Evolutionary conservation across 2,113 vertebrate species (phyloP).

Genomic region (Cisticola juncidis): DNA sequence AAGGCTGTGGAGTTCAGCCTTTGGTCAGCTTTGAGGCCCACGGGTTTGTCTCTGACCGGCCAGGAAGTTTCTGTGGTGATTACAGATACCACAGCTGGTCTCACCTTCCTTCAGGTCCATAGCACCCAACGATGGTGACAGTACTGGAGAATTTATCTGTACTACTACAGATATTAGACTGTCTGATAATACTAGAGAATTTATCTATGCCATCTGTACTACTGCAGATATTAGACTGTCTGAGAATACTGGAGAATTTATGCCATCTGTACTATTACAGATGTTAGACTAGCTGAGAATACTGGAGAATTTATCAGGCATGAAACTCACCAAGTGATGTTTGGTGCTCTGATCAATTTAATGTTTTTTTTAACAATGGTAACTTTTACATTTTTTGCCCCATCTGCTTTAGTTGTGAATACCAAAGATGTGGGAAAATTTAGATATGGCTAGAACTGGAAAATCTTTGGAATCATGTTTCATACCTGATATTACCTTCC

Average conservation of each 20-base stretch:
- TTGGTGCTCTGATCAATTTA: background rate
- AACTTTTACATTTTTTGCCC: background rate
- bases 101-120: background rate
- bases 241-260: background rate
- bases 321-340: background rate
- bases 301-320: background rate
- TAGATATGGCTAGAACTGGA: background rate
- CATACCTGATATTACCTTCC: background rate
- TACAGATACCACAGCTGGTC: background rate
- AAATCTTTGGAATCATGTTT: background rate
- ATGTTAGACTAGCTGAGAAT: background rate
- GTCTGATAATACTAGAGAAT: background rate
- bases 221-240: background rate
- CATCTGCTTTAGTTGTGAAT: background rate
- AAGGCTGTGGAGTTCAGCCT: background rate
- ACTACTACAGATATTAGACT: background rate
- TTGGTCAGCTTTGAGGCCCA: background rate
- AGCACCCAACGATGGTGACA: background rate
- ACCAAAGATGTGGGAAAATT: background rate
- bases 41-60: background rate
- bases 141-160: background rate
- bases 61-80: background rate
- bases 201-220: background rate
- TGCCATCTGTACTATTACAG: background rate
- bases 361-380: accelerated